These are phyloP conservation scores for Pinctada fucata DNA, from an alignment of 2,888 invertebrate species.

Conservation along the genomic window DNA sequence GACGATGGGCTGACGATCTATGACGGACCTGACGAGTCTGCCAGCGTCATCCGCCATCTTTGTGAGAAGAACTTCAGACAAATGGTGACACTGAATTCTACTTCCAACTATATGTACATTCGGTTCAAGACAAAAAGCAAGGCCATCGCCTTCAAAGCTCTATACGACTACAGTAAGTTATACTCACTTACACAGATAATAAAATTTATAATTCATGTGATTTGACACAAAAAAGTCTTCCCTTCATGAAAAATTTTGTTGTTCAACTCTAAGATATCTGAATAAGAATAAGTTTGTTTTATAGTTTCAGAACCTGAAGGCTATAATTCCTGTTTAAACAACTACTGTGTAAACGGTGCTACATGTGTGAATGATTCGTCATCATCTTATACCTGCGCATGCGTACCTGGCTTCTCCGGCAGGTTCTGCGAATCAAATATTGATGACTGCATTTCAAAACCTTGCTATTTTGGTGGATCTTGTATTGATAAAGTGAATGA, in stretches of 20 bases:
- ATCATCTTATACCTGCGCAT: slow-evolving; percentile 34
- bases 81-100: slow-evolving; percentile 36
- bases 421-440: slow-evolving; percentile 45
- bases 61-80: slow-evolving; percentile 37
- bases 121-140: slow-evolving; percentile 41
- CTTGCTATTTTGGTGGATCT: slow-evolving; percentile 46
- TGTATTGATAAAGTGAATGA: slow-evolving; percentile 48
- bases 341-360: slow-evolving; percentile 42
- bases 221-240: too few species aligned
- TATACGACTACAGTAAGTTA: slow-evolving; percentile 53
- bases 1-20: slow-evolving; percentile 41
- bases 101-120: slow-evolving; percentile 43
- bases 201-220: too few species aligned
- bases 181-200: too few species aligned
- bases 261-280: too few species aligned
- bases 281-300: too few species aligned
- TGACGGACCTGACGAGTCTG: slow-evolving; percentile 33
- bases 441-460: slow-evolving; percentile 45
- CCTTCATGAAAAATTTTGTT: too few species aligned
- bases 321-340: slow-evolving; percentile 37
- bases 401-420: slow-evolving; percentile 41
- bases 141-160: slow-evolving; percentile 50
- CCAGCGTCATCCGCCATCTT: slow-evolving; percentile 33
- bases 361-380: slow-evolving; percentile 27
- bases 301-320: slow-evolving; percentile 5